Evolutionary conservation across 2,113 vertebrate species (phyloP), one percentile per base, ranked within the genome.

Genomic region (Scolopax mira): DNA sequence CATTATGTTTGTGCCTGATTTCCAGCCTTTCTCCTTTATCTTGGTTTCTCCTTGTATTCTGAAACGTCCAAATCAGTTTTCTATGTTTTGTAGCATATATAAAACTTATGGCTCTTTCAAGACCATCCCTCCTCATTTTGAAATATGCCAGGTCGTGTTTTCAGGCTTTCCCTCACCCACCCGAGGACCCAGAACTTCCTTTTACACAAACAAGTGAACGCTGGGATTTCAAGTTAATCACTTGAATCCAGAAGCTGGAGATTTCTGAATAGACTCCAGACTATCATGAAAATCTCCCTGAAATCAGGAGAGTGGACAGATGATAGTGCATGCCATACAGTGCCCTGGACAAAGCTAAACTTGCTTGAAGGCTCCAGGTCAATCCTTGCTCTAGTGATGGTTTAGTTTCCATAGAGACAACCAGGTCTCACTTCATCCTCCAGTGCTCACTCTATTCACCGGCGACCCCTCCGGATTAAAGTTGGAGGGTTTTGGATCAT

Each of bases 401-500:
- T 91, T 95, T 95, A 79, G 97, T 98, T 97, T 88, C 96, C 97
- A 97, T 97, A 97, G 98, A 97, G 96, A 98, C 94, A 94, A 93
- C 85, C 82, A 95, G 91, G 96, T 95, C 89, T 96, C 73, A n/a
- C 37, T 90, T 87, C 95, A 95, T 91, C 91, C 84, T 81, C 42
- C 28, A 48, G 73, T 93, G 70, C 95, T 84, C 27, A 7, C 25
- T 61, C 77, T 95, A 37, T 95, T 97, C 96, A 79, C 71, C 2
- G 11, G 55, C 1, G 79, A 97, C 93, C 91, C 90, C 79, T 96
- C 85, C 1, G 66, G 96, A 96, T 98, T 96, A 94, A 92, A 97
- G 93, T 67, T 85, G 41, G 77, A 92, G 94, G 90, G 87, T 41
- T 91, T 92, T 54, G 93, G 88, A 88, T 93, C 74, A 84, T 78